Evolutionary conservation across 2,888 invertebrate genomes (phyloP).

Genomic region (Scrobipalpa costella): DNA sequence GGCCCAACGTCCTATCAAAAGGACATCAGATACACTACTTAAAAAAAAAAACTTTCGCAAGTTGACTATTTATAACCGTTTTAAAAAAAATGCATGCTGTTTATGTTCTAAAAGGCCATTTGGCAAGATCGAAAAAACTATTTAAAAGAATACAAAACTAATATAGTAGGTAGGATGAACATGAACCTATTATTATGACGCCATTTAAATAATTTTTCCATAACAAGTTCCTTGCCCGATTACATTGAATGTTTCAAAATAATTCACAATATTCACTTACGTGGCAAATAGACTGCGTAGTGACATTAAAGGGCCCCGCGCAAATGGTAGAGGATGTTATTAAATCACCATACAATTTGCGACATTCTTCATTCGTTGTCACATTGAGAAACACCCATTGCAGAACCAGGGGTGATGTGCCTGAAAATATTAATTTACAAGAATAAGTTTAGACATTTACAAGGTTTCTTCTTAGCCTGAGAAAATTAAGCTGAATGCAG

Average conservation of each 20-base stretch:
- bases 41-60: too few relatives aligned
- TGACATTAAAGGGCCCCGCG: conserved; percentile 64
- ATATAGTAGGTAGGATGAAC: too few relatives aligned
- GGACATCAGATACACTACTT: background rate
- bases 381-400: conserved; percentile 67
- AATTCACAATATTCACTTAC: conserved; percentile 38
- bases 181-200: too few relatives aligned
- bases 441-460: background rate
- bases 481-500: too few relatives aligned
- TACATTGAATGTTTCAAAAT: background rate
- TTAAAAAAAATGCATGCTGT: too few relatives aligned
- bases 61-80: too few relatives aligned
- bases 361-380: conserved; percentile 53
- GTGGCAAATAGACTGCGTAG: conserved; percentile 70
- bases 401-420: conserved; percentile 47
- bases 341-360: conserved; percentile 45
- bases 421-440: conserved; percentile 38
- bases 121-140: too few relatives aligned
- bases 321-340: conserved; percentile 60
- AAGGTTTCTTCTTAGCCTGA: too few relatives aligned
- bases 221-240: too few relatives aligned
- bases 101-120: too few relatives aligned
- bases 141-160: too few relatives aligned
- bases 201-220: too few relatives aligned
- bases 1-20: background rate